A percentile compares a stretch with the other conserved stretches of the same genome.
Evolutionary conservation across 1,140 invertebrate species (phyloP).

Genomic region (Augochlora pura): DNA sequence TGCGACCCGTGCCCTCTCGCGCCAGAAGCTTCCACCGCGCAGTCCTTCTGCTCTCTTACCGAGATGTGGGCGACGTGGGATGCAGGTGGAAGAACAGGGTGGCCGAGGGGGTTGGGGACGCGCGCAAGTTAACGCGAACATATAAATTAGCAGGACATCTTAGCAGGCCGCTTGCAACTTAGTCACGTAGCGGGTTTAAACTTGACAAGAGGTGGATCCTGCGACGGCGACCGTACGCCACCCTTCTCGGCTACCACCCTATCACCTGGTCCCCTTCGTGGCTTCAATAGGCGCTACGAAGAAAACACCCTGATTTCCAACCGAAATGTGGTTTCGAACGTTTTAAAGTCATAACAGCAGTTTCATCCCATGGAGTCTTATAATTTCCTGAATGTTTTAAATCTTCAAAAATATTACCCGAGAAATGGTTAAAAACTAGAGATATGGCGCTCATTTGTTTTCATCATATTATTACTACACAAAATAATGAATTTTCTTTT

Average conservation of each 20-base stretch:
- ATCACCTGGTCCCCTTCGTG: constrained; percentile 57
- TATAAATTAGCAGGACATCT: constrained; percentile 81
- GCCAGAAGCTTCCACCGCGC: constrained; percentile 70
- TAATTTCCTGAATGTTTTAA: too few relatives aligned
- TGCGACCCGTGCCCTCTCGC: constrained; percentile 76
- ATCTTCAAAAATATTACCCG: too few relatives aligned
- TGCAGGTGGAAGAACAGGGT: constrained; percentile 47
- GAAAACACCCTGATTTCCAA: constrained; percentile 39
- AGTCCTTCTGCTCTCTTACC: constrained; percentile 47
- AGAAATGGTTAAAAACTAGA: too few relatives aligned
- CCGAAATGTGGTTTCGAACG: neutral
- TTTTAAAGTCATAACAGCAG: too few relatives aligned
- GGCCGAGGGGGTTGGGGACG: constrained; percentile 46
- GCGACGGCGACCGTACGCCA: constrained; percentile 44
- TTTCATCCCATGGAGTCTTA: too few relatives aligned
- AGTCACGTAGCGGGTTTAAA: constrained; percentile 80
- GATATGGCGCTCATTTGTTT: too few relatives aligned
- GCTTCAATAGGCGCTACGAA: constrained; percentile 18
- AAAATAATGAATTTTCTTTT: too few relatives aligned
- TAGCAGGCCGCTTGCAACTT: constrained; percentile 80
- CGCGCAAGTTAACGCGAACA: constrained; percentile 79
- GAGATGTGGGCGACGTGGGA: constrained; percentile 50
- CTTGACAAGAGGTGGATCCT: constrained; percentile 77
- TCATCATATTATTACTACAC: too few relatives aligned
- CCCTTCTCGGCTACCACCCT: constrained; percentile 33